Conservation (phyloP, 2,797 vertebrate species). For the Hybognathus amarus region DNA sequence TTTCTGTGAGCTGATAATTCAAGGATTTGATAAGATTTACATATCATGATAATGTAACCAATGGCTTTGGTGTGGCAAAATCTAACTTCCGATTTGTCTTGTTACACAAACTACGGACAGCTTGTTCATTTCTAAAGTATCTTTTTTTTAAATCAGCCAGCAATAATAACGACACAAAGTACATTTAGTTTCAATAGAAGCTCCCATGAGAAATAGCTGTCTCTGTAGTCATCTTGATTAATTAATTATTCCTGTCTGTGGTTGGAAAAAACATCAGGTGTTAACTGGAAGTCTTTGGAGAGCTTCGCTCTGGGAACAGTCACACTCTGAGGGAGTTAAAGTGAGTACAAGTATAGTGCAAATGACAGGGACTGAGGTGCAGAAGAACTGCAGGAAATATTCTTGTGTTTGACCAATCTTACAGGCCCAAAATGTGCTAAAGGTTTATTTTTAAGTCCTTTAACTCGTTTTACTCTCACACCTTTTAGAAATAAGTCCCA, state of each 20-base stretch:
- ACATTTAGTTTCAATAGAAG: slow-evolving; percentile 23
- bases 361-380: background rate
- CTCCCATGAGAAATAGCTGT: background rate
- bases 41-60: slow-evolving; percentile 29
- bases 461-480: background rate
- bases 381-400: background rate
- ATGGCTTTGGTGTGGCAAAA: slow-evolving; percentile 30
- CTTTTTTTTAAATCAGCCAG: background rate
- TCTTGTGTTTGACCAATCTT: background rate
- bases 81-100: background rate
- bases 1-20: slow-evolving; percentile 16
- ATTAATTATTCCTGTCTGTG: slow-evolving; percentile 1
- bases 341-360: background rate
- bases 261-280: slow-evolving; percentile 44
- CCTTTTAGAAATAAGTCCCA: background rate
- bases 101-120: background rate
- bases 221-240: slow-evolving; percentile 7
- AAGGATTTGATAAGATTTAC: slow-evolving; percentile 41
- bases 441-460: background rate
- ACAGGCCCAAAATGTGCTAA: background rate
- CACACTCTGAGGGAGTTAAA: background rate
- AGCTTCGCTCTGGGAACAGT: slow-evolving; percentile 4
- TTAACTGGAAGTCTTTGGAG: slow-evolving; percentile 19
- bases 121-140: background rate
- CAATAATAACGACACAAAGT: slow-evolving; percentile 9